Base-by-base conservation (phyloP, 2,888 invertebrate genomes). In the Subacronicta megacephala region DNA sequence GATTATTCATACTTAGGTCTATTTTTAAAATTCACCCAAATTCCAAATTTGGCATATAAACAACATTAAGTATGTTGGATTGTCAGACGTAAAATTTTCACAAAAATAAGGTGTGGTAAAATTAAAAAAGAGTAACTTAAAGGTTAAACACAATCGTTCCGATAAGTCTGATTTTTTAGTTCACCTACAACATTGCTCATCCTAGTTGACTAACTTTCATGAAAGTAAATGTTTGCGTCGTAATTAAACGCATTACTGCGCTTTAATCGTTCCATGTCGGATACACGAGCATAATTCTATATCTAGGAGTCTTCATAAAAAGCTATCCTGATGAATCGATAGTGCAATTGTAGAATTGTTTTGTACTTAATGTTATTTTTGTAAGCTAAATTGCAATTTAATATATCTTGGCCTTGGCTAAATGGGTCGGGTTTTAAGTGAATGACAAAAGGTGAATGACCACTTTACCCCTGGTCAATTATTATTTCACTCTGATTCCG, bases 181-280 rank as follows among this genome's bases (percentile, higher is more conserved):
- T 44, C 18, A 7, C 35, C 62, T 3, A 57, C 50, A 45, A 71
- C 81, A 69, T 66, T 18, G 64, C 72, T 73, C 72, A 79, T 79
- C 67, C 65, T 70, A 73, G 62, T 75, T 47, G 63, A 68, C 66
- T 68, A 72, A 82, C 83, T 85, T 82, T 83, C 76, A 75, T 77
- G 66, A 78, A 83, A 81, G 82, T 77, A 81, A 81, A 77, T 75
- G 67, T 70, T 76, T 57, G 61, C 64, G 75, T 65, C 63, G 72
- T 76, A 83, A 85, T 84, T 82, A 82, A 83, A 84, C 82, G 85
- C 87, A 81, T 86, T 79, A 75, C 72, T 86, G 84, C 76, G 70
- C 72, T 77, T 65, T 72, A 72, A 72, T 76, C 67, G 62, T 62
- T 59, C 23, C 53, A 44, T 42, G 47, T 55, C 17, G 44, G 50